phyloP scores from a whole-genome alignment of 2,797 vertebrate species.

The Micrastur ruficollis region DNA sequence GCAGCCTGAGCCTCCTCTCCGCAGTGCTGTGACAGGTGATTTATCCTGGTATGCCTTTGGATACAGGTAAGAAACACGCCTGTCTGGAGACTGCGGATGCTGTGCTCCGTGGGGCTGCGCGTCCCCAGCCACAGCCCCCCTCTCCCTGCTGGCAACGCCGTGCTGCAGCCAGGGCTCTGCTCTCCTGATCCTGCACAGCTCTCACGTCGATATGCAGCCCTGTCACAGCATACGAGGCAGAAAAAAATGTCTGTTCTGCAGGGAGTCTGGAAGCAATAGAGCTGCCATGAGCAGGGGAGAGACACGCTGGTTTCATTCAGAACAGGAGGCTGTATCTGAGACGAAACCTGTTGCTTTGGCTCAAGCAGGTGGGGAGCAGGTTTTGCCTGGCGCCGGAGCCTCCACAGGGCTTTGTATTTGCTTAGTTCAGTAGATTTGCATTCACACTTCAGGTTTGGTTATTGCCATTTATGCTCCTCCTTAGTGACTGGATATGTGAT shows the following conservation, averaged over 20 bases:
- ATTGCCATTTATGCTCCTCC: background rate
- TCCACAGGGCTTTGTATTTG: background rate
- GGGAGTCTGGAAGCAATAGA: background rate
- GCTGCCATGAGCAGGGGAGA: background rate
- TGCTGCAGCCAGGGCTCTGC: background rate
- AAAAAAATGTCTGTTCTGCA: background rate
- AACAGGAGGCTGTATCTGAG: background rate
- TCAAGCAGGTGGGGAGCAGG: background rate
- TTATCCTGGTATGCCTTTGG: background rate
- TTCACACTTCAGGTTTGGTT: background rate
- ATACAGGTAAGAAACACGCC: background rate
- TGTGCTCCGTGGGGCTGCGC: accelerated
- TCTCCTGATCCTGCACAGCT: background rate
- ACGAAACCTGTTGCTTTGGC: background rate
- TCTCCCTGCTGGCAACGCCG: accelerated
- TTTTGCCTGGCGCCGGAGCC: background rate
- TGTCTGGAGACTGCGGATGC: background rate
- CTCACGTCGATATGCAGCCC: background rate
- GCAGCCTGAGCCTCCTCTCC: background rate
- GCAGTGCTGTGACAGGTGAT: background rate
- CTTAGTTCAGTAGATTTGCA: background rate
- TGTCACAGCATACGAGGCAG: background rate
- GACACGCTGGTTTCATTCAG: background rate
- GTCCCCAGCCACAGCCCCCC: accelerated
- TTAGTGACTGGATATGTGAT: background rate